Percentiles rank a stretch among this genome's conserved stretches.
Evolutionary conservation across 2,113 vertebrate genomes (phyloP).

Genomic region (Malurus cyaneus): DNA sequence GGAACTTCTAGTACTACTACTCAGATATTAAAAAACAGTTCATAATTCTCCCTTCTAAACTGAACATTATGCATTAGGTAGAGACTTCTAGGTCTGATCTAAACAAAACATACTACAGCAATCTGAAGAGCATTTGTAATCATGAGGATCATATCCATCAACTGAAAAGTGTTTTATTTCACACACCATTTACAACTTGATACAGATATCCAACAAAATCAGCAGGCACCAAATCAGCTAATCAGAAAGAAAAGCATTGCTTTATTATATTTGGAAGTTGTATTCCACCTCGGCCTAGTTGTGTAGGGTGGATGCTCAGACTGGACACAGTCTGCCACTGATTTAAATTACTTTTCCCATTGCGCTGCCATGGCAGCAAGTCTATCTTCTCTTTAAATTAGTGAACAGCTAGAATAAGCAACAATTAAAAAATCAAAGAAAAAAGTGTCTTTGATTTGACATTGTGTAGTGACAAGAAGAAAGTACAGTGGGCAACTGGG

Average conservation of each 20-base stretch:
- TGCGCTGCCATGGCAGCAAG: neutral
- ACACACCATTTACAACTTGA: neutral
- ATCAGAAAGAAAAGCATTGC: neutral
- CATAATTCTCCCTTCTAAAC: neutral
- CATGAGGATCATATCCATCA: neutral
- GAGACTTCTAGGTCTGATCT: neutral
- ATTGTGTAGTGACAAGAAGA: slow-evolving; percentile 33
- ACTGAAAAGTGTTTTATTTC: neutral
- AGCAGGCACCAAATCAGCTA: neutral
- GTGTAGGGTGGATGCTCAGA: neutral
- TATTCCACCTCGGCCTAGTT: neutral
- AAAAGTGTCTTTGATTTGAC: slow-evolving; percentile 16
- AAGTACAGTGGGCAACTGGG: slow-evolving; percentile 35
- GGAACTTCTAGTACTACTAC: neutral
- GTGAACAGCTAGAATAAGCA: neutral
- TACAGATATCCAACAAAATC: neutral
- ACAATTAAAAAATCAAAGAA: neutral
- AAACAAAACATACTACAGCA: neutral
- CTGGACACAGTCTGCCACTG: neutral
- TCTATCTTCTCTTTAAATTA: neutral
- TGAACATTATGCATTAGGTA: neutral
- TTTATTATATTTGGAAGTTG: neutral
- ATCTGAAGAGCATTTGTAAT: neutral
- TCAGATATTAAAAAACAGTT: neutral
- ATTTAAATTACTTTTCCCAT: neutral